Evolutionary conservation across 1,140 invertebrate genomes (phyloP).

Genomic region (Drosophila carrolli): DNA sequence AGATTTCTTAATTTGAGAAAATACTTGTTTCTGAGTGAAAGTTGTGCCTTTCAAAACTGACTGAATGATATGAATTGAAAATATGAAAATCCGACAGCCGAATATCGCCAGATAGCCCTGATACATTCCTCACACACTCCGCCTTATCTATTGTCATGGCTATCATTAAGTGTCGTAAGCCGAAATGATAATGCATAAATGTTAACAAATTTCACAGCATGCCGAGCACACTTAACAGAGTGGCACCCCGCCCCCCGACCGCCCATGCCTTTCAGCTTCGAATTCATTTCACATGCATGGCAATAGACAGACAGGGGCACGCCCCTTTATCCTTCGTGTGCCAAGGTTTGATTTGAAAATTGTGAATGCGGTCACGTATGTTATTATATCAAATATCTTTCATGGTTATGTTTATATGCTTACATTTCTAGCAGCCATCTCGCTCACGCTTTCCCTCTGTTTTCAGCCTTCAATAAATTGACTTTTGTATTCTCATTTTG

Average conservation of each 20-base stretch:
- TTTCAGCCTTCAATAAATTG: conserved; percentile 71
- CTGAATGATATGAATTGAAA: too few relatives aligned
- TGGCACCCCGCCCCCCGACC: background rate
- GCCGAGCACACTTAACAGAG: conserved; percentile 32
- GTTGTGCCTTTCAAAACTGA: too few relatives aligned
- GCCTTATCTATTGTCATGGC: background rate
- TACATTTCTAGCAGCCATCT: conserved; percentile 39
- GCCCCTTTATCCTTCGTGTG: conserved; percentile 14
- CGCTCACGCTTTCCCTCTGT: conserved; percentile 4
- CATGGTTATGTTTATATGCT: conserved; percentile 77
- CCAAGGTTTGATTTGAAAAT: conserved; percentile 77
- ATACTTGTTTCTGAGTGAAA: too few relatives aligned
- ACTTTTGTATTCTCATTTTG: conserved; percentile 72
- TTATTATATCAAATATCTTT: conserved; percentile 83
- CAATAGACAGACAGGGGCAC: conserved; percentile 49
- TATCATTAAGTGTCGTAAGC: conserved; percentile 54
- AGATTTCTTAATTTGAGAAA: too few relatives aligned
- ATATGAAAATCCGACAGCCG: too few relatives aligned
- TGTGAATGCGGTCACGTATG: conserved; percentile 84
- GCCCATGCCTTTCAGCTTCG: conserved; percentile 17
- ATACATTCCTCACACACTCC: background rate
- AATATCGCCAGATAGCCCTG: background rate
- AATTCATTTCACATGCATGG: conserved; percentile 73
- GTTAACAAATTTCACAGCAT: conserved; percentile 71
- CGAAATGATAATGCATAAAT: conserved; percentile 65